Conservation (phyloP, 2,113 vertebrate species). For the Oncorhynchus mykiss region DNA sequence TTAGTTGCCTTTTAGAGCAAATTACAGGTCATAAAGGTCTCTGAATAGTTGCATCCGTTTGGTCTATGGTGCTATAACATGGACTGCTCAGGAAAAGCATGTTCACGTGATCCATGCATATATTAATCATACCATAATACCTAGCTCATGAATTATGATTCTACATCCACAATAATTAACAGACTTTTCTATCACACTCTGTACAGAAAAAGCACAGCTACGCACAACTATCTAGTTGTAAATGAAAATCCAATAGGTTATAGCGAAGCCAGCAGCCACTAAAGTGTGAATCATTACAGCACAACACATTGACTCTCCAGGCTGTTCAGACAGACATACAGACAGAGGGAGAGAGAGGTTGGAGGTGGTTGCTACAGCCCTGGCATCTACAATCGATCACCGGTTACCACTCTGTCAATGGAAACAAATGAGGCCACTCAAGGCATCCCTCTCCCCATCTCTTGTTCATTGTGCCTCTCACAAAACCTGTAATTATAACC, state of each 20-base stretch:
- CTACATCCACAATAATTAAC: too few species aligned
- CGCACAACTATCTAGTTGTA: background rate
- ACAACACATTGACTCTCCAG: background rate
- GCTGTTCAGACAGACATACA: too few species aligned
- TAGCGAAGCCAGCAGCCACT: background rate
- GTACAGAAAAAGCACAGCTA: background rate
- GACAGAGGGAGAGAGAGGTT: background rate
- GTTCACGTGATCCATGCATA: too few species aligned
- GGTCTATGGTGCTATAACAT: too few species aligned
- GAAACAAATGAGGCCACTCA: slow-evolving; percentile 25
- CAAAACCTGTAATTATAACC: slow-evolving; percentile 32
- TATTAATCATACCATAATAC: too few species aligned
- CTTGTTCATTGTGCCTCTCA: slow-evolving; percentile 10
- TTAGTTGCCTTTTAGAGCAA: background rate
- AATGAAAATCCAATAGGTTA: background rate
- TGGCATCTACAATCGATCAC: slow-evolving; percentile 27
- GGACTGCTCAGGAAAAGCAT: too few species aligned
- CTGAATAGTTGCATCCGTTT: too few species aligned
- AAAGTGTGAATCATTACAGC: background rate
- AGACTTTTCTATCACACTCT: too few species aligned
- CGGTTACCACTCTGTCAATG: slow-evolving; percentile 30
- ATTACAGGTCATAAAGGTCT: background rate
- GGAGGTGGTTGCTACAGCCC: background rate
- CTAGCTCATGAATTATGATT: too few species aligned
- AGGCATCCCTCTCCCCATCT: slow-evolving; percentile 1